A percentile compares a stretch with the other conserved stretches of the same genome.
Evolutionary conservation across 2,888 invertebrate genomes (phyloP).

Genomic region (Lasioglossum morio): DNA sequence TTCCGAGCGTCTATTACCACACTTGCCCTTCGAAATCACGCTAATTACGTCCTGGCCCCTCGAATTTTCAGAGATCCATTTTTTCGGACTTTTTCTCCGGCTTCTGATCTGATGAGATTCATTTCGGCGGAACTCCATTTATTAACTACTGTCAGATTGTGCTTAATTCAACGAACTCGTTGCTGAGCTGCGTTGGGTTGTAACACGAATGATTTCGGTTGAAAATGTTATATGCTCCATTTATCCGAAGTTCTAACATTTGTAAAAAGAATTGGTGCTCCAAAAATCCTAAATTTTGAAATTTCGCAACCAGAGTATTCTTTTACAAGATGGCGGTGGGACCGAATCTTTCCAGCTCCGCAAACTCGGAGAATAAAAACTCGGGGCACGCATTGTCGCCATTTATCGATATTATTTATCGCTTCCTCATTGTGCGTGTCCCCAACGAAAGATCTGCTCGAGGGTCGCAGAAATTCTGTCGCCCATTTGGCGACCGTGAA

Average conservation of each 20-base stretch:
- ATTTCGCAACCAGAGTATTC: background rate
- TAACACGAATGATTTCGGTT: background rate
- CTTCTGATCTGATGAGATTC: background rate
- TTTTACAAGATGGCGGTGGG: background rate
- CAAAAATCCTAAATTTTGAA: background rate
- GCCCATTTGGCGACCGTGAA: conserved; percentile 20
- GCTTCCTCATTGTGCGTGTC: background rate
- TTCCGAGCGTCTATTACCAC: conserved; percentile 33
- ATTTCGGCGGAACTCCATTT: background rate
- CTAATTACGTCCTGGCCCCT: background rate
- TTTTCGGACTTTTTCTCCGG: background rate
- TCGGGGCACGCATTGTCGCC: background rate
- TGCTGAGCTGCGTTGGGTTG: background rate
- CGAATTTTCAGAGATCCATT: background rate
- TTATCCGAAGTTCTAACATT: background rate
- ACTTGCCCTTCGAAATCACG: background rate
- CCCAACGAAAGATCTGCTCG: background rate
- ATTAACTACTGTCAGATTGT: background rate
- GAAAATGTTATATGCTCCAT: background rate
- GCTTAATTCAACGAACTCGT: background rate
- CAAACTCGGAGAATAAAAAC: conserved; percentile 19
- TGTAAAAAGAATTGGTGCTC: background rate
- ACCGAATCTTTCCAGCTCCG: background rate
- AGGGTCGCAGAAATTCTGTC: background rate
- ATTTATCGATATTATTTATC: conserved; percentile 35